Evolutionary conservation across 2,888 invertebrate species (phyloP), one percentile per base, ranked within the genome.

Genomic region (Neoaliturus tenellus): DNA sequence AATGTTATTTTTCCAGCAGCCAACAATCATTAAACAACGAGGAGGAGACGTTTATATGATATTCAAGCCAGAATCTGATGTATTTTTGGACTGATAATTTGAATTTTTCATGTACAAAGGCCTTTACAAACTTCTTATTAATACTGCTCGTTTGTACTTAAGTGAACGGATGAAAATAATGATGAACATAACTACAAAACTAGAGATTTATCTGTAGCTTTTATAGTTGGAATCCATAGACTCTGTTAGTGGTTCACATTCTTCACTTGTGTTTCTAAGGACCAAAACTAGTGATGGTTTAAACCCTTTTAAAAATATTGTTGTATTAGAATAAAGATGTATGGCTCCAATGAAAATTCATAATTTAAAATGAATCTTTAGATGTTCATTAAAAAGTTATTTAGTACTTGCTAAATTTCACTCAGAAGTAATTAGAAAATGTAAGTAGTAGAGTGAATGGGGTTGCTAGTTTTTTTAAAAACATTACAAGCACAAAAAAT

Each of bases 191-290:
- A 31, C 62, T 28, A 62, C 62, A 31, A 62, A 62, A 28, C 17
- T 62, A 62, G 62, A 28, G 62, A 62, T 62, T 28, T 55, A 71
- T 23, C 35, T 71, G 71, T 71, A 71, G 71, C 33, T 71, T 71
- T 71, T 71, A 71, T 41, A 71, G 71, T 71, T 39, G 2, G 20
- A 39, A 71, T 67, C 31, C n/a, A 33, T 17, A 14, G 31, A 67
- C 17, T 67, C 35, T 17, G 33, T 35, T 67, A 58, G 23, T 17
- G n/a, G 28, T n/a, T 35, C 35, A 58, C 31, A 6, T 5, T 35
- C 35, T 39, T 71, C 71, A 71, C 71, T 71, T 3, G n/a, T 3
- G n/a, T 71, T 39, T 71, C 39, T 35, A 71, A 39, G 71, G 71
- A 71, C 71, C 71, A 71, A 71, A 41, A 39, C 23, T 23, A 67